phyloP scores from a whole-genome alignment of 2,797 vertebrate species.

The Glyptemys insculpta region DNA sequence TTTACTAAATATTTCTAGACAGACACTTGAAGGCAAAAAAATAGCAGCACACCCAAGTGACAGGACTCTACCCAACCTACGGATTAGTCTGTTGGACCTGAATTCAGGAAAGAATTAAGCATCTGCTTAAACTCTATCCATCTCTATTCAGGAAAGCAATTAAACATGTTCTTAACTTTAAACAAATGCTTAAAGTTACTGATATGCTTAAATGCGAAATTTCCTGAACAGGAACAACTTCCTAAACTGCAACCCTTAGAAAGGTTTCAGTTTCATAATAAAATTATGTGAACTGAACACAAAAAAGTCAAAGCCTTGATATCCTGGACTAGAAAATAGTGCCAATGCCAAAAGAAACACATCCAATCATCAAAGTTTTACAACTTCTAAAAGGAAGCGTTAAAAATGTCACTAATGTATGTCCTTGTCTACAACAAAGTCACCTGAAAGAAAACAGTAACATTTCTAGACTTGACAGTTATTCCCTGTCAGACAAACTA shows the following conservation, averaged over 20 bases:
- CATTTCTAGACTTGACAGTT: not conserved
- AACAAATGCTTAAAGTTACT: not conserved
- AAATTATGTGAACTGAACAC: not conserved
- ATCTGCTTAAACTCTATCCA: not conserved
- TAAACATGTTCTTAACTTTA: not conserved
- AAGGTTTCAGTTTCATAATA: not conserved
- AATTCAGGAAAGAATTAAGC: not conserved
- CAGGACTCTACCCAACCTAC: not conserved
- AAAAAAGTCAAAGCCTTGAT: not conserved
- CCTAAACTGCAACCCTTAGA: not conserved
- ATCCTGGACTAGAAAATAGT: not conserved
- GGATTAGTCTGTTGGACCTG: not conserved
- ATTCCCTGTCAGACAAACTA: not conserved
- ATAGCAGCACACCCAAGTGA: not conserved
- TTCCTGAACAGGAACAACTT: not conserved
- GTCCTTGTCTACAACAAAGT: slow-evolving; percentile 12
- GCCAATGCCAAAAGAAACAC: not conserved
- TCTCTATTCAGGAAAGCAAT: not conserved
- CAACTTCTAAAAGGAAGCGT: not conserved
- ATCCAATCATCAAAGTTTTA: not conserved
- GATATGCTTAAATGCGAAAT: not conserved
- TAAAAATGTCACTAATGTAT: not conserved
- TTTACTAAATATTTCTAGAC: not conserved
- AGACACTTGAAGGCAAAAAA: not conserved
- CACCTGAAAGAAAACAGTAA: not conserved